These are phyloP conservation scores for Helicoverpa assulta DNA, from an alignment of 2,888 invertebrate species.

Conservation along the genomic window DNA sequence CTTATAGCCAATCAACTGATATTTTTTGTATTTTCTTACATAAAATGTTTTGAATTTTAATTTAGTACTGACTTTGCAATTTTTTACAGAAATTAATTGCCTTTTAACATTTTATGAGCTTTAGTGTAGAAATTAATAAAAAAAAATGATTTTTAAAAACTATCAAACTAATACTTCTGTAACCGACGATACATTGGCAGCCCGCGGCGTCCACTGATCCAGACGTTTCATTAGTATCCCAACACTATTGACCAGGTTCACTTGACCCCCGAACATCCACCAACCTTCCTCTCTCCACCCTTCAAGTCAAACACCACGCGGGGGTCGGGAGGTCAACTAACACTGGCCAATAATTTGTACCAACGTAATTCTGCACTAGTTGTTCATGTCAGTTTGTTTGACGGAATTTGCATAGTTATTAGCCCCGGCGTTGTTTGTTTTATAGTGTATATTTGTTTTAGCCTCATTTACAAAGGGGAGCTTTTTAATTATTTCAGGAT, in stretches of 20 bases:
- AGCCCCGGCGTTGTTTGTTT: constrained; percentile 72
- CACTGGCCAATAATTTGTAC: constrained; percentile 53
- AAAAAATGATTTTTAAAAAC: too few species aligned
- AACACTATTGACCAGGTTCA: constrained; percentile 50
- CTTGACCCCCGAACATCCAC: constrained; percentile 38
- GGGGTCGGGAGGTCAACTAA: constrained; percentile 46
- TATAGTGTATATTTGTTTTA: constrained; percentile 69
- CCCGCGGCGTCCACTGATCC: constrained; percentile 74
- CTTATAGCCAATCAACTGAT: too few species aligned
- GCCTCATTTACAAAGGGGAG: constrained; percentile 58
- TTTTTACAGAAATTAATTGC: too few species aligned
- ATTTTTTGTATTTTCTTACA: not conserved
- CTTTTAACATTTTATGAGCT: too few species aligned
- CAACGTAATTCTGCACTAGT: constrained; percentile 64
- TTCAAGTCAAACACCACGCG: constrained; percentile 34
- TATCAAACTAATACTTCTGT: constrained; percentile 27
- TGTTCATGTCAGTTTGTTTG: constrained; percentile 76
- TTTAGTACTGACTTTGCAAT: too few species aligned
- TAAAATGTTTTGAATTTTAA: not conserved
- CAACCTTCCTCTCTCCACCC: constrained; percentile 32
- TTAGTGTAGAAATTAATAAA: too few species aligned
- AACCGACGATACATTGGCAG: constrained; percentile 52
- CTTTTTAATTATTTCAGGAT: constrained; percentile 60
- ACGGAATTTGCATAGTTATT: constrained; percentile 84
- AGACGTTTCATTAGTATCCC: constrained; percentile 72